Conservation (phyloP, 2,113 vertebrate genomes). For the Thamnophis sirtalis region DNA sequence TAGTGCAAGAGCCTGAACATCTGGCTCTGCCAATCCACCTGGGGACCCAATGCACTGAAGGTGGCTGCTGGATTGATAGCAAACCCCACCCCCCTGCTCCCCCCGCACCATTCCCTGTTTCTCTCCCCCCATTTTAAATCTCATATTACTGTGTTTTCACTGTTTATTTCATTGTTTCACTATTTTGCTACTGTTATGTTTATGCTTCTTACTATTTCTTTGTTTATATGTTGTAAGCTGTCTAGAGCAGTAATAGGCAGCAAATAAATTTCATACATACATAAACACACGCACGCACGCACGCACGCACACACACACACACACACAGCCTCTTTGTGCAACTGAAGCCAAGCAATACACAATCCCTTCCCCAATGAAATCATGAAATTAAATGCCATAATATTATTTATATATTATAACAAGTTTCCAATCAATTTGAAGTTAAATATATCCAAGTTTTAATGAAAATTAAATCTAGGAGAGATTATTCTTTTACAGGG, state of each 20-base stretch:
- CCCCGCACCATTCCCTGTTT: not conserved
- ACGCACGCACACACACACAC: too few relatives aligned
- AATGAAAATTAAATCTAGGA: not conserved
- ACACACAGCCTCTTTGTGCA: not conserved
- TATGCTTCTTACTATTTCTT: not conserved
- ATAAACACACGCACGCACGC: too few relatives aligned
- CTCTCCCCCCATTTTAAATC: not conserved
- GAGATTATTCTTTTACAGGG: not conserved
- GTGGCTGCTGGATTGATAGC: not conserved
- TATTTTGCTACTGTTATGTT: not conserved
- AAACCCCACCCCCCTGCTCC: not conserved
- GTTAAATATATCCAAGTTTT: not conserved
- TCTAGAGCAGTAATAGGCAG: too few relatives aligned
- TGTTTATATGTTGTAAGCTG: not conserved
- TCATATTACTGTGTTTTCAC: not conserved
- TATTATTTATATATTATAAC: not conserved
- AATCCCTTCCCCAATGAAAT: not conserved
- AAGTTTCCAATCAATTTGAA: not conserved
- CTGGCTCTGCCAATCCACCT: too few relatives aligned
- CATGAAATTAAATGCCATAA: not conserved
- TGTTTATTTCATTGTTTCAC: not conserved
- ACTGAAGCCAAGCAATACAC: not conserved
- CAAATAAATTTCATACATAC: too few relatives aligned
- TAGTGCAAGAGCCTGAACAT: not conserved
- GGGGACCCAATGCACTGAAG: not conserved